phyloP scores from a whole-genome alignment of 1,140 invertebrate species.

The Eciton burchellii region DNA sequence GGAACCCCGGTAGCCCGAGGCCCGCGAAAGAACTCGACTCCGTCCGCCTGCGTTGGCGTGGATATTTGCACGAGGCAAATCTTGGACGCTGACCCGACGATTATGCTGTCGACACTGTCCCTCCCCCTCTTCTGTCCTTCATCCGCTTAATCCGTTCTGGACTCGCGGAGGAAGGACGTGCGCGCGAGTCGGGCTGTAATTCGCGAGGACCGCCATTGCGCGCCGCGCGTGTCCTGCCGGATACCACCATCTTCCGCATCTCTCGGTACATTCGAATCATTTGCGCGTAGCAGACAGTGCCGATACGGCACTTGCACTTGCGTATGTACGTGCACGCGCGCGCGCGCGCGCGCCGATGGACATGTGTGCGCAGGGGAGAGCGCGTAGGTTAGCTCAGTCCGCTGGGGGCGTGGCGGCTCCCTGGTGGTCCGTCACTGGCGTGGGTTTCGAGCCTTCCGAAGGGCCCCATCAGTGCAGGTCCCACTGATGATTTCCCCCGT shows the following conservation, averaged over 20 bases:
- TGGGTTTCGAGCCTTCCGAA: constrained; percentile 68
- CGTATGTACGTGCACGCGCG: constrained; percentile 39
- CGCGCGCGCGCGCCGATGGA: not conserved
- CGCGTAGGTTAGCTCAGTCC: constrained; percentile 65
- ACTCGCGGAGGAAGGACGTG: constrained; percentile 42
- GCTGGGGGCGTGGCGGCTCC: constrained; percentile 82
- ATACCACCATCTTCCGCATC: constrained; percentile 43
- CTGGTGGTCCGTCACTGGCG: constrained; percentile 84
- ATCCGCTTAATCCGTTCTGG: constrained; percentile 23
- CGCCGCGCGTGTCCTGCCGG: constrained; percentile 51
- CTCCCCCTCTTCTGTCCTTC: constrained; percentile 22
- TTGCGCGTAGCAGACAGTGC: constrained; percentile 32
- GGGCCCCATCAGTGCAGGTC: not conserved
- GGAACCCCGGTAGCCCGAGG: constrained; percentile 39
- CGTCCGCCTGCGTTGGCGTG: constrained; percentile 64
- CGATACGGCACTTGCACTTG: not conserved
- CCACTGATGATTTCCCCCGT: constrained; percentile 25
- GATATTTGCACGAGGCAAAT: constrained; percentile 74
- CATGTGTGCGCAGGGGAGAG: constrained; percentile 58
- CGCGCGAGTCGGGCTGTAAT: constrained; percentile 52
- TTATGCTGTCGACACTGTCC: constrained; percentile 83
- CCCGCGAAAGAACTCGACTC: constrained; percentile 12
- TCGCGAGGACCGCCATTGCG: constrained; percentile 63
- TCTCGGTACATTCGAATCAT: constrained; percentile 55
- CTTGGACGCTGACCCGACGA: constrained; percentile 75